phyloP scores from a whole-genome alignment of 2,888 invertebrate species.

The Ctena decussata region DNA sequence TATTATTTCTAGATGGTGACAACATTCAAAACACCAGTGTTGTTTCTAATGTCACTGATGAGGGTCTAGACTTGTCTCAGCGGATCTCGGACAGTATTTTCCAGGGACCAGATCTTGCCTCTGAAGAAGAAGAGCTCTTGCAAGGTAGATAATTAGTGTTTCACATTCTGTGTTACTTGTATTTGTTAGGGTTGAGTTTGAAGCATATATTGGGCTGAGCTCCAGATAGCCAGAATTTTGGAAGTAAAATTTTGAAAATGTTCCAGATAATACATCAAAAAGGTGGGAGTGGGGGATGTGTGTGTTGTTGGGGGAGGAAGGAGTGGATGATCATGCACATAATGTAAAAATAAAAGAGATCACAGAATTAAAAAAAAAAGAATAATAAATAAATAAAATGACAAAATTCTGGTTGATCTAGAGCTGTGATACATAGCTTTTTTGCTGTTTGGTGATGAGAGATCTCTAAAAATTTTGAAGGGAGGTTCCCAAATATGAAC shows the following conservation, averaged over 20 bases:
- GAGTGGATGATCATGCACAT: too few species aligned
- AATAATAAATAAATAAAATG: too few species aligned
- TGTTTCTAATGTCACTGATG: slow-evolving; percentile 83
- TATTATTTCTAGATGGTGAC: slow-evolving; percentile 57
- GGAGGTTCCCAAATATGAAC: slow-evolving; percentile 10
- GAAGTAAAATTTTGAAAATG: too few species aligned
- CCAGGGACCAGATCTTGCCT: slow-evolving; percentile 82
- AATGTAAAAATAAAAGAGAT: too few species aligned
- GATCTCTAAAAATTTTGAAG: not conserved
- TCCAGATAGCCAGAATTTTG: too few species aligned
- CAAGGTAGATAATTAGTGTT: slow-evolving; percentile 70
- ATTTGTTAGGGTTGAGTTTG: not conserved
- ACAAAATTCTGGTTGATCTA: too few species aligned
- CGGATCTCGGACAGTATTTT: slow-evolving; percentile 84
- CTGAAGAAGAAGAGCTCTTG: slow-evolving; percentile 83
- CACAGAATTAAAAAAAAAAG: too few species aligned
- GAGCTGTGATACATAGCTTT: not conserved
- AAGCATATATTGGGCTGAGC: too few species aligned
- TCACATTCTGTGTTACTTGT: not conserved
- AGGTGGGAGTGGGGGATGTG: too few species aligned
- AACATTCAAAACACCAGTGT: slow-evolving; percentile 75
- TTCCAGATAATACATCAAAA: too few species aligned
- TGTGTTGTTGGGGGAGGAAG: too few species aligned
- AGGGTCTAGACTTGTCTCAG: slow-evolving; percentile 85
- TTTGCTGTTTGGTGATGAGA: not conserved